Conservation (phyloP, 2,113 vertebrate genomes). For the Mirza zaza region DNA sequence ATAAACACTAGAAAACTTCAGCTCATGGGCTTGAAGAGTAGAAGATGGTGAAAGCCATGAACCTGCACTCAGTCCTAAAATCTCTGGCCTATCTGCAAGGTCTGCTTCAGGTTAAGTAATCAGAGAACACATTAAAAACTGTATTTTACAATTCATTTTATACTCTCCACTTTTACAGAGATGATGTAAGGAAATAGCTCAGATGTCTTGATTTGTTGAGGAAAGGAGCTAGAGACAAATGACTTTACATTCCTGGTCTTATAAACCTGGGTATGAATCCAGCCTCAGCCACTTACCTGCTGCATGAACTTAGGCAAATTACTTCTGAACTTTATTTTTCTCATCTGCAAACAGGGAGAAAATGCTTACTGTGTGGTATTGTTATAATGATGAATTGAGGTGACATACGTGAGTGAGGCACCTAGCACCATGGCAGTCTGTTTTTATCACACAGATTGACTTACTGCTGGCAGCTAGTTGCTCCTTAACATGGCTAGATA, state of each 20-base stretch:
- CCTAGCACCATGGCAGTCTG: neutral
- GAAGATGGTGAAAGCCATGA: neutral
- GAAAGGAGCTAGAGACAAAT: neutral
- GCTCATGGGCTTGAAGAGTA: neutral
- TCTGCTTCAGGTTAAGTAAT: neutral
- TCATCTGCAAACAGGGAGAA: neutral
- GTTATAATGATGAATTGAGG: neutral
- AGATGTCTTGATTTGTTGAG: neutral
- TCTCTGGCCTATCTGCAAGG: neutral
- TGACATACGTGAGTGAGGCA: neutral
- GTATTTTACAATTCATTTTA: neutral
- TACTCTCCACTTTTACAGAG: neutral
- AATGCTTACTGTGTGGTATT: neutral
- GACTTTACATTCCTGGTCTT: neutral
- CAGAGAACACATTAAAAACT: neutral
- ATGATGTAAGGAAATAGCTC: neutral
- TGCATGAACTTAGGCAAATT: neutral
- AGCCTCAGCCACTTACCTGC: neutral
- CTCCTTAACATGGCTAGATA: neutral
- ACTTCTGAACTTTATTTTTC: neutral
- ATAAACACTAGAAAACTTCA: neutral
- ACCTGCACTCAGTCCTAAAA: neutral
- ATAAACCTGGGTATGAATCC: neutral
- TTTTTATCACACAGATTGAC: neutral
- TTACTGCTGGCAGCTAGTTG: neutral